phyloP scores from a whole-genome alignment of 1,140 invertebrate species.

The Heliconius hewitsoni region DNA sequence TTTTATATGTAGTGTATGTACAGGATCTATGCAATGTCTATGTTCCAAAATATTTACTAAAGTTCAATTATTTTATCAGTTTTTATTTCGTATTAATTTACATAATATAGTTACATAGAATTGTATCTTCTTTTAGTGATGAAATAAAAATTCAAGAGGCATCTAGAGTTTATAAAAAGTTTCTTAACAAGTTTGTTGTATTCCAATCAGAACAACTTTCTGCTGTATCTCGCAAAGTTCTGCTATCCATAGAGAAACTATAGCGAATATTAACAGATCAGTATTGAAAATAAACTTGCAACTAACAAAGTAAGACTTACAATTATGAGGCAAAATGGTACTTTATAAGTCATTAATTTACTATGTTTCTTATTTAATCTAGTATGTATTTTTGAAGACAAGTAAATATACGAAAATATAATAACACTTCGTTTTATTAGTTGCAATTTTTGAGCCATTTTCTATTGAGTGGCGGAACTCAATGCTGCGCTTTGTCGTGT shows the following conservation, averaged over 20 bases:
- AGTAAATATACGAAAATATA: no score
- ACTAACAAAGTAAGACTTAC: background rate
- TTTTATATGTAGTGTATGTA: background rate
- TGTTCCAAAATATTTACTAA: background rate
- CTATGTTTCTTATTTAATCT: no score
- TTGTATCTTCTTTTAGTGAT: background rate
- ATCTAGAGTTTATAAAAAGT: slow-evolving; percentile 10
- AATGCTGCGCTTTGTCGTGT: no score
- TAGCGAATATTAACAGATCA: slow-evolving; percentile 15
- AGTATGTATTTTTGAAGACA: no score
- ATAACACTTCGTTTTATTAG: background rate
- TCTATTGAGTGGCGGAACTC: no score
- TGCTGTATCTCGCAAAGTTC: slow-evolving; percentile 17
- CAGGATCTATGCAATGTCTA: background rate
- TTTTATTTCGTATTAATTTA: background rate
- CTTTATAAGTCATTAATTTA: background rate
- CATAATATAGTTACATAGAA: background rate
- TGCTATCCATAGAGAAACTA: slow-evolving; percentile 26
- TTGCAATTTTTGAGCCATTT: no score
- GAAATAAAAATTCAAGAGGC: slow-evolving; percentile 12
- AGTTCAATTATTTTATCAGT: background rate
- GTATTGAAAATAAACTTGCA: slow-evolving; percentile 9
- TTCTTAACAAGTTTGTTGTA: slow-evolving; percentile 6
- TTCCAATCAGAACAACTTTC: slow-evolving; percentile 6
- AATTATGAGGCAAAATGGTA: background rate